phyloP scores from a whole-genome alignment of 1,140 invertebrate species.

The Teleogryllus occipitalis region DNA sequence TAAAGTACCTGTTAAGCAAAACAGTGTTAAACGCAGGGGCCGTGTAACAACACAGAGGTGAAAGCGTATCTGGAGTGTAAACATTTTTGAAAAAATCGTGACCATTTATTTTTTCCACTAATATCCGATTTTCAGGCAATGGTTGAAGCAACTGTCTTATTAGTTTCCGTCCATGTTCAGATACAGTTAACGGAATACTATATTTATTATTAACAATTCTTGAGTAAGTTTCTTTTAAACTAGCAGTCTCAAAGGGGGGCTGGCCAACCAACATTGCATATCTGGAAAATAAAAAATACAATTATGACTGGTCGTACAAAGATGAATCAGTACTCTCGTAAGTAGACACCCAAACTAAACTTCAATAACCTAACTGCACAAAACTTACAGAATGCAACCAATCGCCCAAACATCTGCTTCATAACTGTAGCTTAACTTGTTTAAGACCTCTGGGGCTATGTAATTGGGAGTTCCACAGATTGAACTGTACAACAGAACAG shows the following conservation, averaged over 20 bases:
- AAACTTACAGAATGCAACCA: slow-evolving; percentile 48
- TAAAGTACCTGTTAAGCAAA: not conserved
- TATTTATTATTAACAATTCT: slow-evolving; percentile 59
- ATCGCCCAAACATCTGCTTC: slow-evolving; percentile 65
- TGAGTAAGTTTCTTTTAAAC: slow-evolving; percentile 51
- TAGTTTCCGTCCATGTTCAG: slow-evolving; percentile 43
- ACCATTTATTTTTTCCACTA: slow-evolving; percentile 45
- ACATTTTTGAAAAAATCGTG: slow-evolving; percentile 51
- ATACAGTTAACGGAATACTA: slow-evolving; percentile 44
- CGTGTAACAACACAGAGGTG: slow-evolving; percentile 34
- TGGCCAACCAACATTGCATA: slow-evolving; percentile 58
- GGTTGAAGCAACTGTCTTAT: slow-evolving; percentile 50
- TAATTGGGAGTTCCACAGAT: slow-evolving; percentile 70
- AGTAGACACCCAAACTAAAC: not conserved
- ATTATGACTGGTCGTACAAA: not conserved
- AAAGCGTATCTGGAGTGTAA: slow-evolving; percentile 32
- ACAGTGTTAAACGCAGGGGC: slow-evolving; percentile 17
- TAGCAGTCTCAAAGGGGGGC: slow-evolving; percentile 60
- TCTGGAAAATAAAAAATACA: slow-evolving; percentile 30
- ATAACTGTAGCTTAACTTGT: slow-evolving; percentile 57
- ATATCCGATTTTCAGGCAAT: slow-evolving; percentile 48
- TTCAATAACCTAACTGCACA: not conserved
- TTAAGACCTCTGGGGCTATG: slow-evolving; percentile 63
- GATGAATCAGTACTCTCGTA: not conserved
- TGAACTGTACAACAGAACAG: slow-evolving; percentile 37